Evolutionary conservation across 2,113 vertebrate species (phyloP).

Genomic region (Xenopus tropicalis): UCB_Xtro_10.0 CM004445.2:41981501-41982000

Average conservation of each 20-base stretch:
- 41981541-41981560: too few species aligned
- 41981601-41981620: too few species aligned
- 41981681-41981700: too few species aligned
- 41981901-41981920: slow-evolving; percentile 7
- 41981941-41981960: slow-evolving; percentile 7
- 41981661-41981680: too few species aligned
- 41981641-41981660: too few species aligned
- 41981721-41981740: neutral
- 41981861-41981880: slow-evolving; percentile 11
- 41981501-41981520: too few species aligned
- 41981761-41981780: neutral
- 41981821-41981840: neutral
- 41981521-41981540: too few species aligned
- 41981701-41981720: too few species aligned
- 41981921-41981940: neutral
- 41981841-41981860: slow-evolving; percentile 19
- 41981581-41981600: too few species aligned
- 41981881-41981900: slow-evolving; percentile 32
- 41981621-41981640: too few species aligned
- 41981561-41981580: too few species aligned
- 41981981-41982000: neutral
- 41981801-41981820: neutral
- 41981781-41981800: too few species aligned
- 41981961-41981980: slow-evolving; percentile 1
- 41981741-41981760: neutral